These are phyloP conservation scores for Bradypodion ventrale DNA, from an alignment of 2,797 vertebrate species.

Conservation along the genomic window DNA sequence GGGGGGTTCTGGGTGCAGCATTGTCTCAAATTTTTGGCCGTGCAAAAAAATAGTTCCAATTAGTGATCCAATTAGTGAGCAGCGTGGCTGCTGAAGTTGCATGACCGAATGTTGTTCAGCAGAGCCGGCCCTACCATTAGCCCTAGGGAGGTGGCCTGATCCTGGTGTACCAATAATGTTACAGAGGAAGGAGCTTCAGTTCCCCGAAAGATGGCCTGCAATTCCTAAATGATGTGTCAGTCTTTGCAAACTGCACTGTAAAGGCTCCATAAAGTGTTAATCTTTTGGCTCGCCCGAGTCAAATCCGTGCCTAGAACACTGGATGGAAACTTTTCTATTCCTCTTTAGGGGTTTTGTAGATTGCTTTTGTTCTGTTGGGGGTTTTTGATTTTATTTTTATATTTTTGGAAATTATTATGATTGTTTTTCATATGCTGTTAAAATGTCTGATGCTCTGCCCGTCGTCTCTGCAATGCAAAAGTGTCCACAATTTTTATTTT, in stretches of 20 bases:
- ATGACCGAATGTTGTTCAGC: not conserved
- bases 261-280: not conserved
- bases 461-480: not conserved
- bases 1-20: too few relatives aligned
- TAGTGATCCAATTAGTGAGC: too few relatives aligned
- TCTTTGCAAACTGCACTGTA: not conserved
- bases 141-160: too few relatives aligned
- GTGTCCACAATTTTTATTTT: not conserved
- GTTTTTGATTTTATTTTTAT: too few relatives aligned
- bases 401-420: not conserved
- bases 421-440: not conserved
- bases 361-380: rapidly evolving
- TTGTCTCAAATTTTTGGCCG: too few relatives aligned
- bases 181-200: rapidly evolving
- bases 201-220: too few relatives aligned
- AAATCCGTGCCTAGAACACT: constrained; percentile 3
- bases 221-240: too few relatives aligned
- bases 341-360: not conserved
- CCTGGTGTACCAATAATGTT: not conserved
- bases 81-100: too few relatives aligned
- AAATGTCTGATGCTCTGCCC: not conserved
- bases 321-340: constrained; percentile 27
- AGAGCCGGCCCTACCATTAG: not conserved
- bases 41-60: too few relatives aligned
- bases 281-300: not conserved